A percentile compares a stretch with the other conserved stretches of the same genome.
Evolutionary conservation across 2,797 vertebrate genomes (phyloP).

Genomic region (Micromesistius poutassou): DNA sequence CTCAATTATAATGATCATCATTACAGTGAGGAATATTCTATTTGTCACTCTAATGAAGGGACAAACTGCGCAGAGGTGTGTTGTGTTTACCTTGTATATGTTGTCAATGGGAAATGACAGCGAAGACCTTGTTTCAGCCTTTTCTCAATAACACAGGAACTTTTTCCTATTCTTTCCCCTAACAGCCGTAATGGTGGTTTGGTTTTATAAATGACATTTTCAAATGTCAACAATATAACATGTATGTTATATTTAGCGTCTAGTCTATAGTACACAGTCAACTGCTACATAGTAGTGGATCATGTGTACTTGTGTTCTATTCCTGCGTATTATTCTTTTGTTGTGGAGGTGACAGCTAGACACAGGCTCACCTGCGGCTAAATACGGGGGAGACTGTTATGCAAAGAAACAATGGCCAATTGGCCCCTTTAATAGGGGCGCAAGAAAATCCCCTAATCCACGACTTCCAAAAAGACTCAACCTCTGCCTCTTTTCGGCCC

Average conservation of each 20-base stretch:
- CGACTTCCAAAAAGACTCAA: slow-evolving; percentile 53
- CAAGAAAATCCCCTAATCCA: slow-evolving; percentile 55
- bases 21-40: background rate
- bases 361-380: background rate
- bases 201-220: background rate
- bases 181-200: background rate
- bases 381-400: slow-evolving; percentile 8
- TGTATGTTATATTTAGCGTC: background rate
- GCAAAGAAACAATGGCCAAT: slow-evolving; percentile 15
- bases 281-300: background rate
- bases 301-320: background rate
- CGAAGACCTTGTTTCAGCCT: background rate
- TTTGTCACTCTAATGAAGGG: background rate
- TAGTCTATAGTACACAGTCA: background rate
- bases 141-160: background rate
- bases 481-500: slow-evolving; percentile 54
- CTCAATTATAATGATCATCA: background rate
- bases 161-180: background rate
- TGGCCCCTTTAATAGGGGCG: slow-evolving; percentile 17
- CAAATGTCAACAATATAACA: background rate
- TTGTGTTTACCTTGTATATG: background rate
- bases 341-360: background rate
- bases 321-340: background rate
- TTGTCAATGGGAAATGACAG: background rate
- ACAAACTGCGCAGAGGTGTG: background rate